phyloP scores from a whole-genome alignment of 1,140 invertebrate species.

The Cydia pomonella region DNA sequence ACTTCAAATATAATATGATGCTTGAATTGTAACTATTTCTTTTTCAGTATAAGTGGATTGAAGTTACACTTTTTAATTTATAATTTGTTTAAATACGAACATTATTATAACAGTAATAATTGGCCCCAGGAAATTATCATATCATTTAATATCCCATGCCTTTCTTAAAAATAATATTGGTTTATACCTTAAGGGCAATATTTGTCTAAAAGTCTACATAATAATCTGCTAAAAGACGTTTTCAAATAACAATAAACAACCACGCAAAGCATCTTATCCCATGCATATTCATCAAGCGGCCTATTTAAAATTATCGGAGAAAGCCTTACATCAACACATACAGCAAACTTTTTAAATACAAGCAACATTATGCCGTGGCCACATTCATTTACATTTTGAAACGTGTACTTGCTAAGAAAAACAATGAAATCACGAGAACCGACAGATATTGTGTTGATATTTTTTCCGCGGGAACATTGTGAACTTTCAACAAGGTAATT shows the following conservation, averaged over 20 bases:
- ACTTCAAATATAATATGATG: too few species aligned
- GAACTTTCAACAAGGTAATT: slow-evolving; percentile 52
- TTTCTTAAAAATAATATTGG: neutral
- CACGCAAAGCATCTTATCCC: neutral
- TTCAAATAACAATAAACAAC: neutral
- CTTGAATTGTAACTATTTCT: too few species aligned
- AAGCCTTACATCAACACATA: slow-evolving; percentile 27
- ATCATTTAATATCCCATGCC: too few species aligned
- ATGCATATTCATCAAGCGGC: slow-evolving; percentile 13
- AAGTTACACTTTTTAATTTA: too few species aligned
- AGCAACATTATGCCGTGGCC: slow-evolving; percentile 15
- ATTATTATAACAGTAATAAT: too few species aligned
- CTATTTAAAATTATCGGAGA: slow-evolving; percentile 11
- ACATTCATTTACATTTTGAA: slow-evolving; percentile 27
- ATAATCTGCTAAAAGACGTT: neutral
- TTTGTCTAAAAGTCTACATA: too few species aligned
- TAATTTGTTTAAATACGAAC: too few species aligned
- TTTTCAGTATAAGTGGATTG: too few species aligned
- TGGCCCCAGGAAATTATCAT: too few species aligned
- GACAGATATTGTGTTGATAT: slow-evolving; percentile 6
- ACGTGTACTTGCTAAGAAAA: slow-evolving; percentile 27
- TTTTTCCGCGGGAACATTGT: slow-evolving; percentile 29
- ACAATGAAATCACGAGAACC: slow-evolving; percentile 9
- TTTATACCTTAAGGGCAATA: neutral
- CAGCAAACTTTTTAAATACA: slow-evolving; percentile 26